Percentiles rank a stretch among this genome's conserved stretches.
Conservation (phyloP, 1,140 invertebrate genomes). For the Drosophila ohnishii region DNA sequence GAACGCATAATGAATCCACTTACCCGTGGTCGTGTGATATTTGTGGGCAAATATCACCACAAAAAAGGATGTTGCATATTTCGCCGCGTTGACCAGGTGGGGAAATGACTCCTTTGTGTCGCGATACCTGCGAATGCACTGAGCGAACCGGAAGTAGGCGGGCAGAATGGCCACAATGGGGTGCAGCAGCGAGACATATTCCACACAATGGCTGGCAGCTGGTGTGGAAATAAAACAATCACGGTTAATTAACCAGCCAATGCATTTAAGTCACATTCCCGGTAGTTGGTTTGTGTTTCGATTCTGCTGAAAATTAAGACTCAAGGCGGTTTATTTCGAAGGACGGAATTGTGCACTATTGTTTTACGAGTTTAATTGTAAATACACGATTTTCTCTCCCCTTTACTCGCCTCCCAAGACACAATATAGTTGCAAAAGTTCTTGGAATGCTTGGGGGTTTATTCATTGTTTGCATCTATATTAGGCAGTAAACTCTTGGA, state of each 20-base stretch:
- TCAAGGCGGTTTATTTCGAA: neutral
- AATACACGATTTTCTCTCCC: neutral
- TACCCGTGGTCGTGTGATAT: constrained; percentile 76
- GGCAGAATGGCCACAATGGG: constrained; percentile 95
- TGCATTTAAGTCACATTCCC: neutral
- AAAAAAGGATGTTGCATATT: constrained; percentile 83
- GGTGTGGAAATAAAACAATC: constrained; percentile 29
- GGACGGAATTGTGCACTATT: neutral
- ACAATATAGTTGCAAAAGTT: neutral
- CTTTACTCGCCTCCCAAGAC: neutral
- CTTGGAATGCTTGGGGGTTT: neutral
- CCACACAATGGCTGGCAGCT: constrained; percentile 86
- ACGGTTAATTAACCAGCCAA: constrained; percentile 5
- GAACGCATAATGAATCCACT: constrained; percentile 39
- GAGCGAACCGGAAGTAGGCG: constrained; percentile 98
- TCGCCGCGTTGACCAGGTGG: constrained; percentile 95
- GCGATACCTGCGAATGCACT: constrained; percentile 96
- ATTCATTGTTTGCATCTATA: neutral
- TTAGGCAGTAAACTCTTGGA: neutral
- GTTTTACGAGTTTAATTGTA: neutral
- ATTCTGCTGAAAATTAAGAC: neutral
- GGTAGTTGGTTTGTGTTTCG: neutral
- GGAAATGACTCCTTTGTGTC: constrained; percentile 96
- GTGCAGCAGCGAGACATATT: constrained; percentile 86
- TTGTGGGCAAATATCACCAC: constrained; percentile 82